Evolutionary conservation across 2,797 vertebrate species (phyloP).

Genomic region (Rhodeus uyekii): DNA sequence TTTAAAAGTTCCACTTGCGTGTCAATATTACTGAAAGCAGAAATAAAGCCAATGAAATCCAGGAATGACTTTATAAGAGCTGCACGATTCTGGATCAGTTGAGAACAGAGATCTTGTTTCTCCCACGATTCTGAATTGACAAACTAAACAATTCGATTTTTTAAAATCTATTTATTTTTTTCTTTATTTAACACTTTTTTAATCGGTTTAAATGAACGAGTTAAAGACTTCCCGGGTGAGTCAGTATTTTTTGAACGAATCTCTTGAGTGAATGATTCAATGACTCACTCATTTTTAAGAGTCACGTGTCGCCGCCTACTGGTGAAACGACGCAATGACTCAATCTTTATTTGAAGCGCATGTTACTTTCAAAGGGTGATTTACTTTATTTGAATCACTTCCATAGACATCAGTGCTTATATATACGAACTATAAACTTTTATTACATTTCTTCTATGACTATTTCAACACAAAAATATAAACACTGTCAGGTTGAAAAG

Average conservation of each 20-base stretch:
- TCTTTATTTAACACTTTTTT: no score
- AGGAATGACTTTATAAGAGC: background rate
- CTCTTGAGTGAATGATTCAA: background rate
- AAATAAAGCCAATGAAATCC: background rate
- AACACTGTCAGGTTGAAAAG: no score
- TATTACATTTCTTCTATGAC: background rate
- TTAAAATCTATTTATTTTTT: no score
- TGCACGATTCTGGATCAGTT: background rate
- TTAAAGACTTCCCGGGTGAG: background rate
- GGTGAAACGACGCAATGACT: background rate
- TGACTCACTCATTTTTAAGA: background rate
- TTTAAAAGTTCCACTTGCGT: background rate
- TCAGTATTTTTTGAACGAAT: background rate
- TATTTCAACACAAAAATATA: background rate
- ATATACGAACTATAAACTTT: background rate
- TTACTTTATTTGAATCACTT: background rate
- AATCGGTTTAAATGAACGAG: background rate
- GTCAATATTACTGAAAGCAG: slow-evolving; percentile 16
- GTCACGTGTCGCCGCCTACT: background rate
- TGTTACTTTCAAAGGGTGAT: background rate
- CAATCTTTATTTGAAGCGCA: background rate
- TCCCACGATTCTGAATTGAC: background rate
- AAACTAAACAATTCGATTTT: no score
- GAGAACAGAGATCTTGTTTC: background rate
- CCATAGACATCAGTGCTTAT: background rate